Evolutionary conservation across 2,797 vertebrate genomes (phyloP), one percentile per base, ranked within the genome.

Genomic region (Cirrhinus molitorella): DNA sequence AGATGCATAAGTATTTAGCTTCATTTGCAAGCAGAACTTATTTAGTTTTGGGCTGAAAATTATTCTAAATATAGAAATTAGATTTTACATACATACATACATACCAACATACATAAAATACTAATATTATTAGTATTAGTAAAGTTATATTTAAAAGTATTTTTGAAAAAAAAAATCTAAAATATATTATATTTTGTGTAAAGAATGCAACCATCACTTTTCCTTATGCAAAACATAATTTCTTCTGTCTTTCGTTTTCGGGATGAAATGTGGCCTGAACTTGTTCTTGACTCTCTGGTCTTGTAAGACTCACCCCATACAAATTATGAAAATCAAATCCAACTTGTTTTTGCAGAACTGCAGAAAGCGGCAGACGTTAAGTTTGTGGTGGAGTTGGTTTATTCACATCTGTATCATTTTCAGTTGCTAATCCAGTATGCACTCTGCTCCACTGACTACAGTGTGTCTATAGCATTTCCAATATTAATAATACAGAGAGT

Each of bases 401-500:
- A 87, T 89, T 85, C 76, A 87, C 86, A 82, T 86, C 85, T 85
- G 85, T 85, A 87, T 90, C 81, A 70, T 88, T 86, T 88, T 87
- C 87, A 81, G 79, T 86, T 55, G 81, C 86, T 90, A 87, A 88
- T 89, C 87, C 88, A 88, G 84, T 86, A 83, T 85, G 63, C 86
- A 86, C 87, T 81, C 70, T 82, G 88, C 84, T 85, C 89, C 86
- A 87, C 87, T 86, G 88, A 86, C 89, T 88, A 85, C 85, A 85
- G 79, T 89, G 87, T 88, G 87, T 91, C 87, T 85, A 86, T 87
- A 87, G 88, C 88, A 88, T 85, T 87, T 86, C 80, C 90, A 87
- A 83, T 90, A 90, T 91, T 89, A 91, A 90, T 90, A 90, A 91
- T 85, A 89, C 89, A 86, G 89, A 78, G 90, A 77, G 89, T 68